phyloP scores from a whole-genome alignment of 2,797 vertebrate genomes.

The Neoniphon sammara region DNA sequence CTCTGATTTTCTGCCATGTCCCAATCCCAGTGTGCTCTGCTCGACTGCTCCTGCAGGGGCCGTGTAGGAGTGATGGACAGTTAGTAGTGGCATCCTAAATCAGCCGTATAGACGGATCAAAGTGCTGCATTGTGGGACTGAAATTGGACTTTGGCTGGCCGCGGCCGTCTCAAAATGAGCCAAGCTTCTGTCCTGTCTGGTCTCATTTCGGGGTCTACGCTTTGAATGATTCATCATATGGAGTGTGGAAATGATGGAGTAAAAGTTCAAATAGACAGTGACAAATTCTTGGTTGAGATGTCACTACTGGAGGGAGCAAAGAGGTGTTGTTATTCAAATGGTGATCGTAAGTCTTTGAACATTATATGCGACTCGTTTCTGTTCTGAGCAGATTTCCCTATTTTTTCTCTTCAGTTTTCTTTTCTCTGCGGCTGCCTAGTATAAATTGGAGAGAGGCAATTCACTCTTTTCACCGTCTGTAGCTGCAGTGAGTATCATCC shows the following conservation, averaged over 20 bases:
- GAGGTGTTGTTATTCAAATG: conserved; percentile 75
- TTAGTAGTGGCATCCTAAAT: conserved; percentile 69
- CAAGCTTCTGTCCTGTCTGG: conserved; percentile 69
- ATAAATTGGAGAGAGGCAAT: conserved; percentile 39
- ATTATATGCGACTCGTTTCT: conserved; percentile 19
- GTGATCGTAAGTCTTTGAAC: conserved; percentile 60
- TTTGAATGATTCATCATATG: conserved; percentile 71
- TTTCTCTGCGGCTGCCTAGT: conserved; percentile 15
- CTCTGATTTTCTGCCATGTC: conserved; percentile 55
- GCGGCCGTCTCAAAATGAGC: conserved; percentile 52
- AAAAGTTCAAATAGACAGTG: conserved; percentile 72
- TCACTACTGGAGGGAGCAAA: conserved; percentile 45
- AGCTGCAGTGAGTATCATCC: conserved; percentile 21
- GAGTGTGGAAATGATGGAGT: conserved; percentile 62
- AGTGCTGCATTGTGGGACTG: conserved; percentile 70
- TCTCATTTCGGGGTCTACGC: conserved; percentile 68
- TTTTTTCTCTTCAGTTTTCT: conserved; percentile 36
- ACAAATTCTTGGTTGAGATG: conserved; percentile 65
- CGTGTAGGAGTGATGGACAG: conserved; percentile 71
- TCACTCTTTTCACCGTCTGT: conserved; percentile 21
- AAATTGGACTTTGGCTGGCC: conserved; percentile 74
- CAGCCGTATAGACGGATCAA: conserved; percentile 74
- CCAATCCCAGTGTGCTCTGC: conserved; percentile 46
- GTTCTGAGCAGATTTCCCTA: conserved; percentile 50
- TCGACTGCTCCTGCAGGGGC: conserved; percentile 52